These are phyloP conservation scores for Acheta domesticus DNA, from an alignment of 2,888 invertebrate genomes.

Conservation along the genomic window DNA sequence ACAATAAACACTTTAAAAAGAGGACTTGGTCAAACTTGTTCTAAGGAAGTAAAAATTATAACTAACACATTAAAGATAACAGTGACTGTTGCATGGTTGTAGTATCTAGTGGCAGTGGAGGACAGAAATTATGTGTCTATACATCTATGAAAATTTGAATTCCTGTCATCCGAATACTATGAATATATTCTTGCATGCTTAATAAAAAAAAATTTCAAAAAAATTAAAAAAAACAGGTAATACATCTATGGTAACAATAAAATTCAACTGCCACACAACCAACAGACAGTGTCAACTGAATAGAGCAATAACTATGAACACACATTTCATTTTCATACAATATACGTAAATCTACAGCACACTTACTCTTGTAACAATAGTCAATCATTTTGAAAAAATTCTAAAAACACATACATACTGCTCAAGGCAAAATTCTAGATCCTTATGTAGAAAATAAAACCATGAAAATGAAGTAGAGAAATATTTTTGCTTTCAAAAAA, in stretches of 20 bases:
- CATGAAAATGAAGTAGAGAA: neutral
- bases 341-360: neutral
- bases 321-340: neutral
- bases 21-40: neutral
- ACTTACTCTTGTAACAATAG: neutral
- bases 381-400: neutral
- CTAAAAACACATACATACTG: slow-evolving; percentile 18
- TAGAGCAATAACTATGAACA: slow-evolving; percentile 8
- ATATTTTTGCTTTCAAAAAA: no score
- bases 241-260: slow-evolving; percentile 18
- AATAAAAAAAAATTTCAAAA: neutral
- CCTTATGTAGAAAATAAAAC: neutral
- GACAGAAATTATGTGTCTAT: neutral
- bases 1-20: neutral
- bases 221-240: neutral
- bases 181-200: slow-evolving; percentile 6
- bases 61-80: neutral
- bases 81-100: neutral
- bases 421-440: neutral
- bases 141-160: slow-evolving; percentile 11
- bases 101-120: neutral
- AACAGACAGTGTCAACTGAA: neutral
- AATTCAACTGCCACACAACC: slow-evolving; percentile 7
- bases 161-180: slow-evolving; percentile 1
- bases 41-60: neutral